A percentile compares a stretch with the other conserved stretches of the same genome.
These are phyloP conservation scores for Drosophila tsacasi DNA, from an alignment of 1,140 invertebrate species.

Conservation along the genomic window DNA sequence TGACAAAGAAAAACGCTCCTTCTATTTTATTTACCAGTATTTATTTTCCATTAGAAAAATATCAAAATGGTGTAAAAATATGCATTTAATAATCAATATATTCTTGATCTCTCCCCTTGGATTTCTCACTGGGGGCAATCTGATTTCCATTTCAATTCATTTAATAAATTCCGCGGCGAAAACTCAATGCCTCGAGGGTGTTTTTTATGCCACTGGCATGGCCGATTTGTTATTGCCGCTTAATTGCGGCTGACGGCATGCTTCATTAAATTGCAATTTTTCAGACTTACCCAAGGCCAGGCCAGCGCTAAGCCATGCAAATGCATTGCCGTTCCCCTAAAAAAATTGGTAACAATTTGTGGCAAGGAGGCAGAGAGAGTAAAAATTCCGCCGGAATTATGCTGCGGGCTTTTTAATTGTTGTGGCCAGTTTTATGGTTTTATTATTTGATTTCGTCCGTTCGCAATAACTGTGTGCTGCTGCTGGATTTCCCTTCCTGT, in stretches of 20 bases:
- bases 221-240: conserved; percentile 58
- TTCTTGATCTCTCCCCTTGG: background rate
- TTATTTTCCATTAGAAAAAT: background rate
- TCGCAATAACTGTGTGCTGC: conserved; percentile 10
- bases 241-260: conserved; percentile 71
- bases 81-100: conserved; percentile 2
- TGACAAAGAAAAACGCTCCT: background rate
- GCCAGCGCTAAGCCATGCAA: conserved; percentile 55
- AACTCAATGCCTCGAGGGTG: conserved; percentile 5
- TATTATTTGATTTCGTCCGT: conserved; percentile 75
- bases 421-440: conserved; percentile 74
- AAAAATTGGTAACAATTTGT: conserved; percentile 55
- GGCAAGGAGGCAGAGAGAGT: background rate
- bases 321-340: conserved; percentile 51
- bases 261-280: conserved; percentile 80
- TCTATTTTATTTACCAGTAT: background rate
- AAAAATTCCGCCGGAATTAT: conserved; percentile 46
- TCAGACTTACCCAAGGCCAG: conserved; percentile 26
- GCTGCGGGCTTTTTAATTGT: conserved; percentile 72
- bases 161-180: conserved; percentile 29
- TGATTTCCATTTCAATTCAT: conserved; percentile 32
- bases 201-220: conserved; percentile 27
- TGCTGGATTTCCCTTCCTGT: conserved; percentile 15
- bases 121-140: background rate
- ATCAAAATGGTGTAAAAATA: background rate